Conservation (phyloP, 2,797 vertebrate species). For the Acanthopagrus latus region DNA sequence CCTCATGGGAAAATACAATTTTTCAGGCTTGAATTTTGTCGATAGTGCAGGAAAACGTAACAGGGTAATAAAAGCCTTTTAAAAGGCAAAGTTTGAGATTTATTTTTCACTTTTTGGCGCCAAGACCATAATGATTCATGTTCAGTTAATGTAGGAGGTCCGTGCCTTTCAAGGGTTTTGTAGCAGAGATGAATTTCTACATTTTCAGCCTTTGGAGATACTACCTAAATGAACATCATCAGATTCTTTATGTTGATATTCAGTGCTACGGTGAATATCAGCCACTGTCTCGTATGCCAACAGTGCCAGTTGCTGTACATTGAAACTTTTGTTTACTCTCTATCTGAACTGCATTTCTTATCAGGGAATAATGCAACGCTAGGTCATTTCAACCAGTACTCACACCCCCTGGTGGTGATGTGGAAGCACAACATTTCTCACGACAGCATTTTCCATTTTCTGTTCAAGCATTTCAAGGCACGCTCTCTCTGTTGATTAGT, state of each 20-base stretch:
- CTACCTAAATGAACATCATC: conserved; percentile 48
- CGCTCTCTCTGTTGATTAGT: conserved; percentile 22
- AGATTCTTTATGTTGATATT: conserved; percentile 56
- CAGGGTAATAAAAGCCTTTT: conserved; percentile 53
- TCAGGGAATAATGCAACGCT: conserved; percentile 60
- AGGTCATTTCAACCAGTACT: conserved; percentile 26
- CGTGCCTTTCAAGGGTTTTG: conserved; percentile 66
- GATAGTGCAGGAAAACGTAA: conserved; percentile 46
- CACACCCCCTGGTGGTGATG: conserved; percentile 65
- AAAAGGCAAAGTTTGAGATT: conserved; percentile 13
- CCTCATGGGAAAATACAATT: conserved; percentile 19
- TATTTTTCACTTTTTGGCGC: conserved; percentile 7
- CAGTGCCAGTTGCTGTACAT: conserved; percentile 72
- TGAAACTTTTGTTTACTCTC: conserved; percentile 57
- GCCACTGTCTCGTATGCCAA: conserved; percentile 64
- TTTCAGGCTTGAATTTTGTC: conserved; percentile 46
- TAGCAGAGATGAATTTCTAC: conserved; percentile 55
- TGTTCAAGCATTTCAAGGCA: conserved; percentile 33
- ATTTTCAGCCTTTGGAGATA: conserved; percentile 46
- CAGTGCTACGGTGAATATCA: conserved; percentile 43
- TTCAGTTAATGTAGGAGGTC: conserved; percentile 34
- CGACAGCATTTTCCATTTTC: conserved; percentile 18
- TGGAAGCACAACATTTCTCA: conserved; percentile 72
- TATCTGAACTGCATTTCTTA: conserved; percentile 55
- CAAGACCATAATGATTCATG: conserved; percentile 17